Conservation (phyloP, 2,888 invertebrate species). For the Hirudinaria manillensis region DNA sequence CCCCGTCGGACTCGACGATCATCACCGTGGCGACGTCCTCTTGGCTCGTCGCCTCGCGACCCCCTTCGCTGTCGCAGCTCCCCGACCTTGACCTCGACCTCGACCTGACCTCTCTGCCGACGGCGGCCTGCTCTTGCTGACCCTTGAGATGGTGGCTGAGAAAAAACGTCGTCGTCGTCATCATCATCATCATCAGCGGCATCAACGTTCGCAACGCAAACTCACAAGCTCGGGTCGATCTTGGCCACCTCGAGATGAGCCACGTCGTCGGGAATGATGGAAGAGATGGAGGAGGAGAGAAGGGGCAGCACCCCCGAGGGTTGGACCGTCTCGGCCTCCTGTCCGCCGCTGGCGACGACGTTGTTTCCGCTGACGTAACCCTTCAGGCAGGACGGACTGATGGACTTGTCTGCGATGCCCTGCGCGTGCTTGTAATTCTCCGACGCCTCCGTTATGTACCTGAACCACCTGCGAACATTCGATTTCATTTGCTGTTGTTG, state of each 20-base stretch:
- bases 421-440: slow-evolving; percentile 24
- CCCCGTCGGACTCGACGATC: slow-evolving; percentile 7
- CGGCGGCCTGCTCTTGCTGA: not conserved
- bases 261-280: slow-evolving; percentile 13
- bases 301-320: slow-evolving; percentile 9
- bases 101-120: not conserved
- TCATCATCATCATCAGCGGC: not conserved
- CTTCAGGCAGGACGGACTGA: not conserved
- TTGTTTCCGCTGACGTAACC: not conserved
- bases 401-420: not conserved
- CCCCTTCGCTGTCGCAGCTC: not conserved
- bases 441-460: slow-evolving; percentile 31
- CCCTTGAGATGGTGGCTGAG: slow-evolving; percentile 9
- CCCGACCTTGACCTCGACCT: not conserved
- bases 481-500: no score
- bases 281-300: slow-evolving; percentile 8
- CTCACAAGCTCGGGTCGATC: slow-evolving; percentile 12
- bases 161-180: not conserved
- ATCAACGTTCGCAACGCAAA: not conserved
- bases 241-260: slow-evolving; percentile 3
- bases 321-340: slow-evolving; percentile 19
- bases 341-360: slow-evolving; percentile 5
- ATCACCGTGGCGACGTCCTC: slow-evolving; percentile 8
- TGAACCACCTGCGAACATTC: slow-evolving; percentile 28
- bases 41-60: not conserved